Evolutionary conservation across 23 tunicate genomes (phyloP).

Genomic region (Ciona savignyi): DNA sequence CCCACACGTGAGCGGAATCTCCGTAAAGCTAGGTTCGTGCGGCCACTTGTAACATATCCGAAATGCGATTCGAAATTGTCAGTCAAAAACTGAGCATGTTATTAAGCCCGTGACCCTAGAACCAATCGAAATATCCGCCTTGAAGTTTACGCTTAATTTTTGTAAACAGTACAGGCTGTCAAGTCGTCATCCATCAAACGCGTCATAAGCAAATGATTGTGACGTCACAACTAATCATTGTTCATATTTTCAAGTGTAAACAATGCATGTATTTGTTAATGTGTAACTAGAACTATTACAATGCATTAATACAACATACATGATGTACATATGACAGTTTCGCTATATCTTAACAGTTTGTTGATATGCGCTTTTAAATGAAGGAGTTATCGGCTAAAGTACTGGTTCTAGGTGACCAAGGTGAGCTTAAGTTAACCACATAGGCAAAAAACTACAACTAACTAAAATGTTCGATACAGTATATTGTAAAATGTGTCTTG

Average conservation of each 20-base stretch:
- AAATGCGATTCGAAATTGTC: not conserved
- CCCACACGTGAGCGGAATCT: too few species aligned
- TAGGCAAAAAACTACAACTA: too few species aligned
- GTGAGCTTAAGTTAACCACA: constrained; percentile 23
- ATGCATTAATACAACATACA: not conserved
- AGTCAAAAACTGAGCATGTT: not conserved
- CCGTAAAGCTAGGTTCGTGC: too few species aligned
- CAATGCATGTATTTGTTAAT: not conserved
- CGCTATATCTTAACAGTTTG: not conserved
- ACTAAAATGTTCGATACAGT: too few species aligned
- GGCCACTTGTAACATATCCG: too few species aligned
- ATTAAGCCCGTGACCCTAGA: not conserved
- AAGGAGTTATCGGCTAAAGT: constrained; percentile 28
- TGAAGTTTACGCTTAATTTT: not conserved
- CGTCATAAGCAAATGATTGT: not conserved
- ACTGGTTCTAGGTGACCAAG: constrained; percentile 50
- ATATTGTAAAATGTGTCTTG: too few species aligned
- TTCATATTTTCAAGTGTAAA: too few species aligned
- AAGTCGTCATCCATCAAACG: too few species aligned
- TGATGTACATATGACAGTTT: not conserved
- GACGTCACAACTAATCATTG: too few species aligned
- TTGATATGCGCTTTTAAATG: not conserved
- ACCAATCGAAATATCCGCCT: not conserved
- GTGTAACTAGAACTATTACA: not conserved
- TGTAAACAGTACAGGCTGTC: not conserved